A percentile compares a stretch with the other conserved stretches of the same genome.
These are phyloP conservation scores for Lepilemur septentrionalis DNA, from an alignment of 2,797 vertebrate genomes.

Conservation along the genomic window DNA sequence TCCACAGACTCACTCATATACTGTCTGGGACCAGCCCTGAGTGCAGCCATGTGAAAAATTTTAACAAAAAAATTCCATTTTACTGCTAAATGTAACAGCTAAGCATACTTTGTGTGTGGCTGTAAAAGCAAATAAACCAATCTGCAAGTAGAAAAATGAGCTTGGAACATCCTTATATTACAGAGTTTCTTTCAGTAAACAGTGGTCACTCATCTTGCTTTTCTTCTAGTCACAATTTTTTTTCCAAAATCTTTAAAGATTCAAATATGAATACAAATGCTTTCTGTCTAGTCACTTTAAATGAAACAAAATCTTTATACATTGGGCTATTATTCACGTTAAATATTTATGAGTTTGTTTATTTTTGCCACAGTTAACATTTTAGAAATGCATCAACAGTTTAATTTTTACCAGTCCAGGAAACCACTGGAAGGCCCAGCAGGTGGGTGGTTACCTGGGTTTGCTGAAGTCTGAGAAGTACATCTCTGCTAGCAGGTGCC, in stretches of 20 bases:
- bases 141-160: not conserved
- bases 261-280: not conserved
- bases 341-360: not conserved
- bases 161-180: not conserved
- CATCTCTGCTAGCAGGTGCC: slow-evolving; percentile 98
- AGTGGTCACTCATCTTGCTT: not conserved
- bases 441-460: slow-evolving; percentile 87
- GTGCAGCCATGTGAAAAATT: not conserved
- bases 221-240: not conserved
- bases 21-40: not conserved
- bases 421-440: not conserved
- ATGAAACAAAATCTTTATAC: not conserved
- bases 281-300: slow-evolving; percentile 5
- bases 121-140: not conserved
- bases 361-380: not conserved
- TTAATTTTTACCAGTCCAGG: not conserved
- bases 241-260: not conserved
- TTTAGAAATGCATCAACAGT: not conserved
- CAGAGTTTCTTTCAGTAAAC: not conserved
- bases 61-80: not conserved
- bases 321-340: not conserved
- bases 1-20: not conserved
- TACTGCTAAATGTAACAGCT: not conserved
- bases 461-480: slow-evolving; percentile 99
- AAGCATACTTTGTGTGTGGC: not conserved